A percentile compares a stretch with the other conserved stretches of the same genome.
These are phyloP conservation scores for Pristionchus arcanus DNA, from an alignment of 2,888 invertebrate species.

Conservation along the genomic window DNA sequence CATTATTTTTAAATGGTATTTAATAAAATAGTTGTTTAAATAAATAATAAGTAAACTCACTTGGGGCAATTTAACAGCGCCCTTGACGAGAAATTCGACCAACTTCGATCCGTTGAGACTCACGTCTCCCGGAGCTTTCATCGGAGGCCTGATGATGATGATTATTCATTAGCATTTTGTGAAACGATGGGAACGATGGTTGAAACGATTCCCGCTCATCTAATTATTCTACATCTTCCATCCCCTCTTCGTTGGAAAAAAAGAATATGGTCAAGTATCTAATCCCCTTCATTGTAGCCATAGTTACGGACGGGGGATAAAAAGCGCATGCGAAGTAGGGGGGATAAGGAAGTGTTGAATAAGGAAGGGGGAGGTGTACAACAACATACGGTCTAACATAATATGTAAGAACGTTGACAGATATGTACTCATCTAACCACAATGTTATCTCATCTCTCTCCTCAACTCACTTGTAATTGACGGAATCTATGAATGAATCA, in stretches of 20 bases:
- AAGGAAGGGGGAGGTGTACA: too few species aligned
- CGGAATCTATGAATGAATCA: background rate
- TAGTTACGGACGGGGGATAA: background rate
- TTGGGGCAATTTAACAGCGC: background rate
- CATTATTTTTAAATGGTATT: too few species aligned
- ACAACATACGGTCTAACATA: too few species aligned
- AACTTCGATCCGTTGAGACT: background rate
- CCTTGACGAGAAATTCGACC: constrained; percentile 52
- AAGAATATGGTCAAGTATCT: background rate
- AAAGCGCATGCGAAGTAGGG: background rate
- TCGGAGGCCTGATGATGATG: background rate
- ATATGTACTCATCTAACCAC: background rate
- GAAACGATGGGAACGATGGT: too few species aligned
- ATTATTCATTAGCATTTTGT: too few species aligned
- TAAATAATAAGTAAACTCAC: background rate
- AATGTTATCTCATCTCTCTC: background rate
- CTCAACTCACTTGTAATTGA: constrained; percentile 28
- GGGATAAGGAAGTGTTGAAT: background rate
- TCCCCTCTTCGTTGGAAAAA: background rate
- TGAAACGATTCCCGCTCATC: too few species aligned
- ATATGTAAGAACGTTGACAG: too few species aligned
- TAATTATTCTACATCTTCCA: background rate
- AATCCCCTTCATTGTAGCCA: background rate
- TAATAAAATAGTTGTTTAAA: background rate
- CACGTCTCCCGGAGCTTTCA: constrained; percentile 54